Evolutionary conservation across 2,888 invertebrate species (phyloP).

Genomic region (Lutraria lutraria): DNA sequence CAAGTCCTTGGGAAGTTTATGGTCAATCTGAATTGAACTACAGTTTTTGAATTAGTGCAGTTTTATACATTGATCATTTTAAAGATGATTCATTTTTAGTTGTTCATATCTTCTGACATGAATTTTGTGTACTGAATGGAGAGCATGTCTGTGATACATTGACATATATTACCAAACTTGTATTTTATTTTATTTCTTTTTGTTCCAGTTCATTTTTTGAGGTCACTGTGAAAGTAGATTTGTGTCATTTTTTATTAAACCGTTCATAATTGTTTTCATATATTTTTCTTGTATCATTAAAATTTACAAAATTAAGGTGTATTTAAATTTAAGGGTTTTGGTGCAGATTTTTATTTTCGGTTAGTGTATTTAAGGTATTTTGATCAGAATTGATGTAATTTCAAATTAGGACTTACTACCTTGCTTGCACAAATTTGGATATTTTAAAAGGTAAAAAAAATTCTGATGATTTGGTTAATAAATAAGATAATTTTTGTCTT

Average conservation of each 20-base stretch:
- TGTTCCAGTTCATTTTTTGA: neutral
- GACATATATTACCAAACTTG: neutral
- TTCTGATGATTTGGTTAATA: no score
- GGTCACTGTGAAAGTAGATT: neutral
- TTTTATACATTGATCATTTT: no score
- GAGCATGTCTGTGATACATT: conserved; percentile 5
- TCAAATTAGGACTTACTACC: neutral
- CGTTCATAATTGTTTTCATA: neutral
- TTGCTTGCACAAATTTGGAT: no score
- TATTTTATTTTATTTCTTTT: neutral
- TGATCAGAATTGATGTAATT: neutral
- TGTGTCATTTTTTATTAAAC: neutral
- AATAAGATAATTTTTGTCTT: no score
- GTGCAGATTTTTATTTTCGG: neutral
- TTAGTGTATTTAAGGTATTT: neutral
- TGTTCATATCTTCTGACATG: neutral
- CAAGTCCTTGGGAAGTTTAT: no score
- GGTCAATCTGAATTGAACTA: no score
- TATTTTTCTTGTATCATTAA: neutral
- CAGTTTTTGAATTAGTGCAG: no score
- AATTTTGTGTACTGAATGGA: neutral
- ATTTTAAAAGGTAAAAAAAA: no score
- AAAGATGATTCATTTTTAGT: neutral
- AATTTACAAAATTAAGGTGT: neutral
- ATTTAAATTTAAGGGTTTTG: neutral